phyloP scores from a whole-genome alignment of 1,140 invertebrate species.

The Ylistrum balloti region DNA sequence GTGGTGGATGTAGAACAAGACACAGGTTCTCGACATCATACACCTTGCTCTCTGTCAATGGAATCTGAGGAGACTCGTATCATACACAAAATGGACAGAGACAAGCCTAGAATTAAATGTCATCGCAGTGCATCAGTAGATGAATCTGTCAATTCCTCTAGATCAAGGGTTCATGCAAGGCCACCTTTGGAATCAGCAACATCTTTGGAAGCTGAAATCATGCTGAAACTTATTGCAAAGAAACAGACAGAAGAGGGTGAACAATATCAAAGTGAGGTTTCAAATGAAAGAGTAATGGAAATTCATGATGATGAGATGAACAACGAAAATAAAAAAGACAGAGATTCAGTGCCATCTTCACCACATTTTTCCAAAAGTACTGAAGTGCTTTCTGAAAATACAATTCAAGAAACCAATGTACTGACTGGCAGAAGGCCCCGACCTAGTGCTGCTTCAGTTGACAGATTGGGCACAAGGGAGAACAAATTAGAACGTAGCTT shows the following conservation, averaged over 20 bases:
- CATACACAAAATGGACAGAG: neutral
- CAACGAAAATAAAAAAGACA: neutral
- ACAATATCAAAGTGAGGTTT: neutral
- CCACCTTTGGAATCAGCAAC: neutral
- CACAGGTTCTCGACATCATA: neutral
- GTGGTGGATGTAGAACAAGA: neutral
- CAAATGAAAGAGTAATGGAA: neutral
- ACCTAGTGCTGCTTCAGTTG: neutral
- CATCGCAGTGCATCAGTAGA: neutral
- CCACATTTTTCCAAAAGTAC: constrained; percentile 13
- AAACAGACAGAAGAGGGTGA: neutral
- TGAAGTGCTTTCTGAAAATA: neutral
- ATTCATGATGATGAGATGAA: neutral
- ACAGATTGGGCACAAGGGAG: neutral
- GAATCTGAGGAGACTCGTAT: neutral
- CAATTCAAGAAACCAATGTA: neutral
- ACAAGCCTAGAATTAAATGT: neutral
- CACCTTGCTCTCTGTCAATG: neutral
- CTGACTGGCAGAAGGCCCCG: neutral
- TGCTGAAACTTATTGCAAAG: constrained; percentile 4
- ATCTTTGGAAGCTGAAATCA: constrained; percentile 17
- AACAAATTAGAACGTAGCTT: neutral
- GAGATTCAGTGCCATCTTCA: neutral
- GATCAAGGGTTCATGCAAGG: neutral
- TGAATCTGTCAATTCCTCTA: neutral